Evolutionary conservation across 2,797 vertebrate genomes (phyloP).

Genomic region (Pangasius macronema): DNA sequence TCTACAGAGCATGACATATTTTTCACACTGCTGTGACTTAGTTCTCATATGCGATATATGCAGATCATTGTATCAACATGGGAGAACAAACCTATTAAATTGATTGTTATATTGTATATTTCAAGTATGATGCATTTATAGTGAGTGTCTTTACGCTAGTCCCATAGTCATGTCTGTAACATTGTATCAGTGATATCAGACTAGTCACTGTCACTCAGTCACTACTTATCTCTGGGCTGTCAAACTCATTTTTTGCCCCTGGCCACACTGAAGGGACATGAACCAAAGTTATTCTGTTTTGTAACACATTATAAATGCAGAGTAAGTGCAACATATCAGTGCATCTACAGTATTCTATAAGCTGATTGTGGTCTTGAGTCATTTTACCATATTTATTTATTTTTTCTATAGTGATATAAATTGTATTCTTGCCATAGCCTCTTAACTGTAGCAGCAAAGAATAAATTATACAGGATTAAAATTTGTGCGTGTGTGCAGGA

Average conservation of each 20-base stretch:
- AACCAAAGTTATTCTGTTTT: background rate
- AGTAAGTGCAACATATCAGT: background rate
- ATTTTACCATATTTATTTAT: background rate
- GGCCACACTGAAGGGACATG: background rate
- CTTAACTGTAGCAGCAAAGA: background rate
- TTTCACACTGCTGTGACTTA: background rate
- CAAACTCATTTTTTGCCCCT: background rate
- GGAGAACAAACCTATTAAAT: background rate
- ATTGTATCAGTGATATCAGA: background rate
- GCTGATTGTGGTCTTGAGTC: background rate
- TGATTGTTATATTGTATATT: background rate
- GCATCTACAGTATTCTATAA: background rate
- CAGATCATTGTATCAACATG: background rate
- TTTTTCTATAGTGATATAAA: background rate
- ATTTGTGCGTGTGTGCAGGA: too few relatives aligned
- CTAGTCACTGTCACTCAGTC: background rate
- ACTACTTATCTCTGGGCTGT: background rate
- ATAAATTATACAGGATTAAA: background rate
- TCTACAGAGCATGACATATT: background rate
- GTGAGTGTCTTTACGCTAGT: background rate
- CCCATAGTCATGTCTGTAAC: background rate
- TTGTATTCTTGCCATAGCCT: background rate
- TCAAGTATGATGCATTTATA: background rate
- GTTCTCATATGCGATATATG: background rate
- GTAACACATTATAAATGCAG: background rate